A percentile compares a stretch with the other conserved stretches of the same genome.
phyloP scores from a whole-genome alignment of 2,888 invertebrate species.

The Ectemnius lituratus region DNA sequence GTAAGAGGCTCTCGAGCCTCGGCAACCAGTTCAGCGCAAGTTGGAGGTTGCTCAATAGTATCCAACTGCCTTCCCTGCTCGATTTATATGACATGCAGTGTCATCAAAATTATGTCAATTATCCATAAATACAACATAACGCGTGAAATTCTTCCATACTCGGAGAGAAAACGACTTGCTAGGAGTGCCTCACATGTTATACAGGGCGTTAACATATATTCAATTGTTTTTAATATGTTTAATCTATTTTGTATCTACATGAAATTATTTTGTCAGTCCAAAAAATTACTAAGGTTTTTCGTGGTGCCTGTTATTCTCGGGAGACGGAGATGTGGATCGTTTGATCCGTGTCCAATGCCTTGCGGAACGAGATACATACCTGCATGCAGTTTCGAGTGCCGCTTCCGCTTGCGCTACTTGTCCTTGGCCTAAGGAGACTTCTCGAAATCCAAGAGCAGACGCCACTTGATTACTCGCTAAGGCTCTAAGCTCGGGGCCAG shows the following conservation, averaged over 20 bases:
- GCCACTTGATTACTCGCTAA: conserved; percentile 79
- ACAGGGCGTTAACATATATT: no score
- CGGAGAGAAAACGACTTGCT: no score
- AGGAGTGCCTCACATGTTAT: no score
- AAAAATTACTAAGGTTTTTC: no score
- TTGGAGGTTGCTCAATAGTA: conserved; percentile 74
- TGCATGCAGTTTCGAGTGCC: conserved; percentile 77
- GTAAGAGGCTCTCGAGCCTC: conserved; percentile 70
- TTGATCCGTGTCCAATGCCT: no score
- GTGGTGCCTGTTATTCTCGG: background rate
- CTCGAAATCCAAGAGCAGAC: conserved; percentile 62
- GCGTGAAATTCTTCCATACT: no score
- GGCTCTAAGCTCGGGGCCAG: conserved; percentile 88
- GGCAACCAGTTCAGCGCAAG: conserved; percentile 74
- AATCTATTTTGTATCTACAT: no score
- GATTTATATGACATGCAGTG: no score
- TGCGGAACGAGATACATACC: conserved; percentile 63
- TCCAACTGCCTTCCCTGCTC: conserved; percentile 71
- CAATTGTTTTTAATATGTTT: no score
- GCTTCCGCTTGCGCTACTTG: conserved; percentile 81
- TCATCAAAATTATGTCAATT: no score
- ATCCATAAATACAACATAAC: no score
- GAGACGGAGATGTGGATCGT: background rate
- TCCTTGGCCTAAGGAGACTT: conserved; percentile 90
- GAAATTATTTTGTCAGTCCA: no score